These are phyloP conservation scores for Phalacrocorax aristotelis DNA, from an alignment of 2,113 vertebrate genomes.

Conservation along the genomic window DNA sequence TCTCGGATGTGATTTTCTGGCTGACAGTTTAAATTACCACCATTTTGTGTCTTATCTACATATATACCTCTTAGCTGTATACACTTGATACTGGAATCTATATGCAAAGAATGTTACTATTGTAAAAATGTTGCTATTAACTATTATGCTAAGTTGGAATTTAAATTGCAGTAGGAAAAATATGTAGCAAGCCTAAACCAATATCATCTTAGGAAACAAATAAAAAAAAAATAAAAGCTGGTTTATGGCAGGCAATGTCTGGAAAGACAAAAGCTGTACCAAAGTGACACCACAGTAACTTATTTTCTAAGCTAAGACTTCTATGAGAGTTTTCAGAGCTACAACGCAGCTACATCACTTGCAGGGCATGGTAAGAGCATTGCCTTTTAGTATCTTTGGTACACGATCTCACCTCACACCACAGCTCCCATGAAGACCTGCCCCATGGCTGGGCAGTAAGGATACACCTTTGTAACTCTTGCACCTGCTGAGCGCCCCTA, in stretches of 20 bases:
- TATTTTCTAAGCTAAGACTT: neutral
- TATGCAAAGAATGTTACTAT: neutral
- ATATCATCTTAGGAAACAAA: neutral
- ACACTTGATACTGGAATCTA: neutral
- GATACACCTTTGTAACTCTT: neutral
- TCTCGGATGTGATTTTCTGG: neutral
- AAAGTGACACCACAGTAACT: neutral
- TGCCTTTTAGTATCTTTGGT: neutral
- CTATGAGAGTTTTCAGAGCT: neutral
- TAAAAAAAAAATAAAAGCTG: too few relatives aligned
- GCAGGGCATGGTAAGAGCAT: neutral
- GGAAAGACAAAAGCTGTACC: neutral
- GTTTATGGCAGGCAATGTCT: neutral
- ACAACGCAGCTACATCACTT: neutral
- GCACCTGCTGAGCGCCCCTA: rapidly evolving
- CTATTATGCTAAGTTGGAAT: neutral
- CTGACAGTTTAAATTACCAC: neutral
- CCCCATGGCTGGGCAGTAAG: too few relatives aligned
- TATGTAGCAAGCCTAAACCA: neutral
- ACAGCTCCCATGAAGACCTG: neutral
- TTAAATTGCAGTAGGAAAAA: neutral
- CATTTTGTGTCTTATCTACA: neutral
- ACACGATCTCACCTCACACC: neutral
- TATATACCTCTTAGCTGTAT: neutral
- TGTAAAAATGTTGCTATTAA: neutral